Evolutionary conservation across 1,140 invertebrate genomes (phyloP).

Genomic region (Bombus vancouverensis): DNA sequence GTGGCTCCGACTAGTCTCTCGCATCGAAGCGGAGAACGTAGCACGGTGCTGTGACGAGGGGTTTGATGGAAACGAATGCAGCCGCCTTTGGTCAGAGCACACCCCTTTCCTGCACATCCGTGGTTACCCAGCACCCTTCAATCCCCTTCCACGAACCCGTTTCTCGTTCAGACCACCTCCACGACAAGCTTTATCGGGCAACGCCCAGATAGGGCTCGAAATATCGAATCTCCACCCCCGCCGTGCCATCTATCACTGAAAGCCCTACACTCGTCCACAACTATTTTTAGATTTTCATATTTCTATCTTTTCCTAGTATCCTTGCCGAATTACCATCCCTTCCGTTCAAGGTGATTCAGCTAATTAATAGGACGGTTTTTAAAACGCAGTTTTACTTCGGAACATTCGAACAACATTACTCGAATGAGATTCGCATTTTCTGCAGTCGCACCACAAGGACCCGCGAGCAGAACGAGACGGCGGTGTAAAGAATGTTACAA

Average conservation of each 20-base stretch:
- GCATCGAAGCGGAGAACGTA: not conserved
- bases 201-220: slow-evolving; percentile 71
- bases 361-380: not conserved
- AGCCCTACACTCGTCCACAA: slow-evolving; percentile 18
- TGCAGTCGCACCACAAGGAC: too few species aligned
- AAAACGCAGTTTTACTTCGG: not conserved
- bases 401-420: too few species aligned
- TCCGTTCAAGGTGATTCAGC: rapidly evolving
- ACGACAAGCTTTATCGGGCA: slow-evolving; percentile 66
- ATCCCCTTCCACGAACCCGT: slow-evolving; percentile 30
- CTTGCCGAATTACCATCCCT: not conserved
- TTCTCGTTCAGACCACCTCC: slow-evolving; percentile 38
- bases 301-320: not conserved
- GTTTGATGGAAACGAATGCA: slow-evolving; percentile 56
- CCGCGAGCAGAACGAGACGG: too few species aligned
- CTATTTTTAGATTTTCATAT: slow-evolving; percentile 53
- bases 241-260: not conserved
- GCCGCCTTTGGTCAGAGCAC: not conserved
- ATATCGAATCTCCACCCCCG: slow-evolving; percentile 61
- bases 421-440: too few species aligned
- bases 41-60: not conserved
- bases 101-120: slow-evolving; percentile 8
- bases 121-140: slow-evolving; percentile 52
- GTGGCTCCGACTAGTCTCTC: not conserved
- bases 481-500: too few species aligned